Evolutionary conservation across 2,113 vertebrate genomes (phyloP).

Genomic region (Malaclemys terrapin): DNA sequence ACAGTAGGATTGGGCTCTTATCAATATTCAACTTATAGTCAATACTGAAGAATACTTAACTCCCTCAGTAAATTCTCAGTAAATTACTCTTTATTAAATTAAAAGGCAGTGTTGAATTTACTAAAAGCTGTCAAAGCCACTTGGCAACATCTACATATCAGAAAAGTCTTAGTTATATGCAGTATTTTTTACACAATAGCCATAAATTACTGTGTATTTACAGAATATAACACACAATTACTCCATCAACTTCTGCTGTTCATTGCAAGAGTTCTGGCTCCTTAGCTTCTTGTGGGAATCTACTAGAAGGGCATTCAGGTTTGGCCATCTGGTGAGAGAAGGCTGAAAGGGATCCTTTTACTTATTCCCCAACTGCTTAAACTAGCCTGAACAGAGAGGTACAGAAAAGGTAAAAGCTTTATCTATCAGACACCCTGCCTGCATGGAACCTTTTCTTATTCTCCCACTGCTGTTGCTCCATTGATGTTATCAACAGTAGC

Average conservation of each 20-base stretch:
- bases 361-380: neutral
- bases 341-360: neutral
- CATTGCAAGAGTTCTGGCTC: neutral
- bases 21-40: neutral
- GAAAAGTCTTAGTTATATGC: neutral
- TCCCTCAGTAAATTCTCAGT: neutral
- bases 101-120: too few species aligned
- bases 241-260: neutral
- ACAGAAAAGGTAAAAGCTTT: neutral
- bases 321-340: neutral
- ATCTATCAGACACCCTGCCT: neutral
- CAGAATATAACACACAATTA: fast-evolving
- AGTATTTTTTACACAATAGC: neutral
- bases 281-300: neutral
- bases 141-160: neutral
- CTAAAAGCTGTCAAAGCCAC: neutral
- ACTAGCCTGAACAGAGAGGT: neutral
- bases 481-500: neutral
- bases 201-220: neutral
- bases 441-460: neutral
- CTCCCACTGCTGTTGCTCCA: neutral
- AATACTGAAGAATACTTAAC: fast-evolving
- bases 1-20: neutral
- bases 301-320: neutral
- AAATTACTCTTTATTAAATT: neutral